A percentile compares a stretch with the other conserved stretches of the same genome.
Conservation (phyloP, 2,113 vertebrate species). For the Dicerorhinus sumatrensis region DNA sequence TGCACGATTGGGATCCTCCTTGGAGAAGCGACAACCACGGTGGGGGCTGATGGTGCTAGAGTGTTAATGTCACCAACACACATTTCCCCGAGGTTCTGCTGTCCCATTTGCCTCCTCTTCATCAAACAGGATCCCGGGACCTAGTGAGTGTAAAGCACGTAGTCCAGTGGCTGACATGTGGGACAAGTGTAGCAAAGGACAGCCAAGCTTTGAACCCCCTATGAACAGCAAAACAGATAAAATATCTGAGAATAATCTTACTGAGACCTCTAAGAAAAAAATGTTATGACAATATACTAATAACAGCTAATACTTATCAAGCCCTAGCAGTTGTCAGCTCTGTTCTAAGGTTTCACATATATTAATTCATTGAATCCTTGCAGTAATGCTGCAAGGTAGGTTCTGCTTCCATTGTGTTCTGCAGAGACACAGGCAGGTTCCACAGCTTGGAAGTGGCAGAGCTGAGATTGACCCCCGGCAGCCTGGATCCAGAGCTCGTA, state of each 20-base stretch:
- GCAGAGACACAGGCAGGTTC: background rate
- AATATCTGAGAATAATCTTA: background rate
- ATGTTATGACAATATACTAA: background rate
- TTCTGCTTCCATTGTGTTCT: background rate
- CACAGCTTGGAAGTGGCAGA: rapidly evolving
- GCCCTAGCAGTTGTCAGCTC: background rate
- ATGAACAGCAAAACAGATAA: background rate
- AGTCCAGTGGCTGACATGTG: rapidly evolving
- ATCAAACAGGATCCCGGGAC: background rate
- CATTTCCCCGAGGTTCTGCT: background rate
- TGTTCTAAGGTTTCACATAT: background rate
- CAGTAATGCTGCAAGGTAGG: background rate
- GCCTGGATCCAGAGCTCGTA: background rate
- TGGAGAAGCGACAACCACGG: background rate
- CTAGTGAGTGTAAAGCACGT: background rate
- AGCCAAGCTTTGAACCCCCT: background rate
- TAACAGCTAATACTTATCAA: background rate
- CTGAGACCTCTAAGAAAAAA: background rate
- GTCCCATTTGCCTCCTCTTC: background rate
- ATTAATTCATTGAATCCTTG: background rate
- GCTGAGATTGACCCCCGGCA: background rate
- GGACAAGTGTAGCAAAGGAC: background rate
- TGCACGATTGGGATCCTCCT: background rate
- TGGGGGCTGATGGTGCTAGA: background rate
- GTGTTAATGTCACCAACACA: background rate